A percentile compares a stretch with the other conserved stretches of the same genome.
Evolutionary conservation across 2,888 invertebrate species (phyloP).

Genomic region (Nematopogon swammerdamellus): DNA sequence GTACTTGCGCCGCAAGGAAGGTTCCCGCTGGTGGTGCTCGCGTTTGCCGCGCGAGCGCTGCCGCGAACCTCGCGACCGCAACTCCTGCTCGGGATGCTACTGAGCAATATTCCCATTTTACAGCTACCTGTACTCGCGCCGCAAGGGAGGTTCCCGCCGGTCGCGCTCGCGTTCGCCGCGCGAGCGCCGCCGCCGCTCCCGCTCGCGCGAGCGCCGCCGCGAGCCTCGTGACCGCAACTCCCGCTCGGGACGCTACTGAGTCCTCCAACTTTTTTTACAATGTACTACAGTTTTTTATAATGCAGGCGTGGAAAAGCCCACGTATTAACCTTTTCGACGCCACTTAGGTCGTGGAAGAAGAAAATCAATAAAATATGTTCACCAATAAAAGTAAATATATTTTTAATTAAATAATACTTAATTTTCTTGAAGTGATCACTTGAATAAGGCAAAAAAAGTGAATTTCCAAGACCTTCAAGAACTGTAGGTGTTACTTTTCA

Average conservation of each 20-base stretch:
- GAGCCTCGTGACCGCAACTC: conserved; percentile 49
- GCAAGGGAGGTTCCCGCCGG: conserved; percentile 39
- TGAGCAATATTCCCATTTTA: conserved; percentile 21
- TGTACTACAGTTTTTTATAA: too few relatives aligned
- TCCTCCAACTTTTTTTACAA: too few relatives aligned
- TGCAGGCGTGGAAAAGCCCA: too few relatives aligned
- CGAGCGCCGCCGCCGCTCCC: conserved; percentile 58
- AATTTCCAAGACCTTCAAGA: too few relatives aligned
- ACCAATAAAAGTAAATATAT: too few relatives aligned
- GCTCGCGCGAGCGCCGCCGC: conserved; percentile 51
- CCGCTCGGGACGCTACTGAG: conserved; percentile 54
- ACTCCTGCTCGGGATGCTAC: conserved; percentile 56
- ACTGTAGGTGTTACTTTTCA: too few relatives aligned
- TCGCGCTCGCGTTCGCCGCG: conserved; percentile 33
- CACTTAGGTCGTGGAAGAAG: too few relatives aligned
- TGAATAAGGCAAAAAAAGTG: too few relatives aligned
- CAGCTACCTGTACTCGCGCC: conserved; percentile 71
- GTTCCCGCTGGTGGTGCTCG: conserved; percentile 26
- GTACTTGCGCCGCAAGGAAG: conserved; percentile 24
- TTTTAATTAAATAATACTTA: too few relatives aligned
- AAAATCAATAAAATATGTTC: too few relatives aligned
- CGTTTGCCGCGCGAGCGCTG: conserved; percentile 40
- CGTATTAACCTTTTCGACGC: too few relatives aligned
- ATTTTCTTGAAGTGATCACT: too few relatives aligned
- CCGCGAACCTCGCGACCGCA: conserved; percentile 47